Conservation (phyloP, 2,797 vertebrate genomes). For the Platalea minor region DNA sequence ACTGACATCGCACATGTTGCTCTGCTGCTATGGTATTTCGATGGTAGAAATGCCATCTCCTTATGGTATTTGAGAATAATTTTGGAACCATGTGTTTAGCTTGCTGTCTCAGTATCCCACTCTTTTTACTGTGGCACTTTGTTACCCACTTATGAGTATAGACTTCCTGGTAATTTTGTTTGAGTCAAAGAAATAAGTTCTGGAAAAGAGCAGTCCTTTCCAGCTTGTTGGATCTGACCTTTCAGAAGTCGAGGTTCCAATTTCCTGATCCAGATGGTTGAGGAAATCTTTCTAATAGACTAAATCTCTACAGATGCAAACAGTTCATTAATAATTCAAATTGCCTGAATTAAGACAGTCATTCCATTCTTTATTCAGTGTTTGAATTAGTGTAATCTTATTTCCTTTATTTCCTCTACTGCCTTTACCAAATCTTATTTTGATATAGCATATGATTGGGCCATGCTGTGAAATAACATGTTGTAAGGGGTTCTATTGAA, state of each 20-base stretch:
- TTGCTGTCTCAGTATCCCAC: background rate
- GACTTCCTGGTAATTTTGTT: background rate
- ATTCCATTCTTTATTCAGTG: constrained; percentile 68
- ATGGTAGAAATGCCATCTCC: background rate
- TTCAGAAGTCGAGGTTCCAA: constrained; percentile 34
- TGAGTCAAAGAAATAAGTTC: background rate
- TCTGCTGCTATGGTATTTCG: background rate
- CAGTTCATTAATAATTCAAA: constrained; percentile 70
- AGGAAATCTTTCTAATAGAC: constrained; percentile 59
- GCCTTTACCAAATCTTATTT: constrained; percentile 64
- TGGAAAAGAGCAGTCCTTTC: background rate
- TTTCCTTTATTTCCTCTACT: constrained; percentile 70
- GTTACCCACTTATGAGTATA: background rate
- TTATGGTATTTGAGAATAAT: background rate
- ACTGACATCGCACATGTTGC: background rate
- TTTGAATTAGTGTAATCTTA: constrained; percentile 70
- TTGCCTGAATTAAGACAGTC: constrained; percentile 64
- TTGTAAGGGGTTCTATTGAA: background rate
- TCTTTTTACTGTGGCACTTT: background rate
- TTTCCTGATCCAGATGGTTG: constrained; percentile 59
- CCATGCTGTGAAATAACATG: constrained; percentile 8
- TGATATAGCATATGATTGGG: constrained; percentile 30
- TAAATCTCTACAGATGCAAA: constrained; percentile 55
- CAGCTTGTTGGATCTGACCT: constrained; percentile 45
- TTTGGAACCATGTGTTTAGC: background rate